Percentiles rank a stretch among this genome's conserved stretches.
These are phyloP conservation scores for Pavo muticus DNA, from an alignment of 2,113 vertebrate genomes.

Conservation along the genomic window DNA sequence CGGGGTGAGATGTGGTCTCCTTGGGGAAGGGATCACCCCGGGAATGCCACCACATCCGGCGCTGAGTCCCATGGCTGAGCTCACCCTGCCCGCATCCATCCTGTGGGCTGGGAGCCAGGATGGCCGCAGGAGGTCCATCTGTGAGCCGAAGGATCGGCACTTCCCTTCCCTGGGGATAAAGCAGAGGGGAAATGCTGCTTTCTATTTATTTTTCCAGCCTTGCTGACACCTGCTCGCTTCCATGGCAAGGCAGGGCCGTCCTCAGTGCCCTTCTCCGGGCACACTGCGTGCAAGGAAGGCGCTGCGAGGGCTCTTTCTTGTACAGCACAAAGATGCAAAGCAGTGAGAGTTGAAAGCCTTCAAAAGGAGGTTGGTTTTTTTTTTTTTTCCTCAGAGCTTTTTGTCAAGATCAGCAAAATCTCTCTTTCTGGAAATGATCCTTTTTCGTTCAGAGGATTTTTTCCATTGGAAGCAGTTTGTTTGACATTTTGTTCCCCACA, in stretches of 20 bases:
- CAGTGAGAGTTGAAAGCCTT: background rate
- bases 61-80: background rate
- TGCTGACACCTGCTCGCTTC: background rate
- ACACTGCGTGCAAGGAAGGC: background rate
- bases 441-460: conserved; percentile 3
- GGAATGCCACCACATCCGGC: background rate
- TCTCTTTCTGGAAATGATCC: background rate
- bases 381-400: background rate
- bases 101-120: background rate
- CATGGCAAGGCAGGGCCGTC: too few relatives aligned
- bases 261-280: background rate
- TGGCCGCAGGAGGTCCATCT: conserved; percentile 3
- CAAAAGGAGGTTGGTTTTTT: background rate
- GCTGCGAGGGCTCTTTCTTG: background rate
- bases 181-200: background rate
- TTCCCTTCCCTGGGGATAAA: background rate
- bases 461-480: background rate
- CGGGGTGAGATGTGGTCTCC: fast-evolving
- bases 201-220: background rate
- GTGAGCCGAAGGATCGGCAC: conserved; percentile 18
- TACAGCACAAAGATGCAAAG: background rate
- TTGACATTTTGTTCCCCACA: background rate
- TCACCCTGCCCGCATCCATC: background rate
- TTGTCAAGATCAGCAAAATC: conserved; percentile 24
- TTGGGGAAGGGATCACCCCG: background rate